phyloP scores from a whole-genome alignment of 2,888 invertebrate species.

The Drosophila neonasuta region DNA sequence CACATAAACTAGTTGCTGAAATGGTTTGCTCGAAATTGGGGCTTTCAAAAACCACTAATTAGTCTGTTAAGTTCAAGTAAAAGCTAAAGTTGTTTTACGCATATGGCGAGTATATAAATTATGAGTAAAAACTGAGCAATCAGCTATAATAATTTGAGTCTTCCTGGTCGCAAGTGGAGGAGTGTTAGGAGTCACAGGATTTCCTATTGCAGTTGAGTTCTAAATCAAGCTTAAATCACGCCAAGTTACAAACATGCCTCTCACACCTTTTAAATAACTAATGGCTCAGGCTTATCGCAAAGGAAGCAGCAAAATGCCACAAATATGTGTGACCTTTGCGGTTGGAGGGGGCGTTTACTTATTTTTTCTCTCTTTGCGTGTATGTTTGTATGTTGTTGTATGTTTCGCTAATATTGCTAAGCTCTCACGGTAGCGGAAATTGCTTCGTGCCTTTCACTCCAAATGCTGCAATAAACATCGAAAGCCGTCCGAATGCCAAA shows the following conservation, averaged over 20 bases:
- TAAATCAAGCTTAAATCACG: slow-evolving; percentile 56
- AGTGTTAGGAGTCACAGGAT: slow-evolving; percentile 24
- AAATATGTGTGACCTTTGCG: slow-evolving; percentile 51
- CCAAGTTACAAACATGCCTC: slow-evolving; percentile 38
- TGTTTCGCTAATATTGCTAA: slow-evolving; percentile 67
- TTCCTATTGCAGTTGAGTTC: slow-evolving; percentile 30
- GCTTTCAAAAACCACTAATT: slow-evolving; percentile 3
- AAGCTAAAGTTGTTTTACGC: background rate
- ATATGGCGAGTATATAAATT: background rate
- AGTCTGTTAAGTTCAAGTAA: slow-evolving; percentile 3
- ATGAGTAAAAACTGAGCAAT: slow-evolving; percentile 3
- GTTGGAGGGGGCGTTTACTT: background rate
- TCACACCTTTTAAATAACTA: slow-evolving; percentile 51
- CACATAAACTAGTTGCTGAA: background rate
- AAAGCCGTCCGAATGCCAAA: slow-evolving; percentile 75
- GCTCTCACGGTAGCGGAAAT: slow-evolving; percentile 74
- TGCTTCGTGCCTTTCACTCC: slow-evolving; percentile 77
- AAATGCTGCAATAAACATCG: slow-evolving; percentile 75
- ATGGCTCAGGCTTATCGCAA: slow-evolving; percentile 55
- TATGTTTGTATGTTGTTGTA: slow-evolving; percentile 37
- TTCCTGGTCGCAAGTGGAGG: background rate
- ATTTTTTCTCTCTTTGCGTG: slow-evolving; percentile 5
- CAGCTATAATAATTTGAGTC: slow-evolving; percentile 8
- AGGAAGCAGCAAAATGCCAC: slow-evolving; percentile 59
- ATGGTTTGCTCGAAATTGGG: background rate